phyloP scores from a whole-genome alignment of 2,113 vertebrate genomes.

The Nettapus auritus region DNA sequence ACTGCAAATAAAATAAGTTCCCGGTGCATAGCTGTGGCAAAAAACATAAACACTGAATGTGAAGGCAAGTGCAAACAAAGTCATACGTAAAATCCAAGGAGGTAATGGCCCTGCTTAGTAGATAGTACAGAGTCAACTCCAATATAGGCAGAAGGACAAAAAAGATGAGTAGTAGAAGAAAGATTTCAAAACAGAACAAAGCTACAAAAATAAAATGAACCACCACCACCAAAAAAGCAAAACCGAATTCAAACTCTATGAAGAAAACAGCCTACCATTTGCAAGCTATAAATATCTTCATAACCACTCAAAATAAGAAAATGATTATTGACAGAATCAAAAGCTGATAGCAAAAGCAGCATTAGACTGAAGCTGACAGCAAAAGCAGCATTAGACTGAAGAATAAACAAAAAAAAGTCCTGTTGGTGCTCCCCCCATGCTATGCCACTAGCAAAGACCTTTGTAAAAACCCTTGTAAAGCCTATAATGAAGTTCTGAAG shows the following conservation, averaged over 20 bases:
- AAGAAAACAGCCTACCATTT: not conserved
- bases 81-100: not conserved
- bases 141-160: not conserved
- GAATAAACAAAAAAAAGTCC: not conserved
- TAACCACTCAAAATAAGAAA: not conserved
- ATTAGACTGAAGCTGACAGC: not conserved
- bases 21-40: not conserved
- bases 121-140: not conserved
- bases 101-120: not conserved
- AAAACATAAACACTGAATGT: not conserved
- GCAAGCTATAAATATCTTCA: not conserved
- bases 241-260: not conserved
- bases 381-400: not conserved
- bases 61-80: not conserved
- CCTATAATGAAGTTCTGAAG: not conserved
- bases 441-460: not conserved
- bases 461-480: not conserved
- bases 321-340: not conserved
- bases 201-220: not conserved
- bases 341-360: not conserved
- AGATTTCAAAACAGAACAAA: not conserved
- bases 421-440: fast-evolving
- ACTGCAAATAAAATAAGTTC: not conserved
- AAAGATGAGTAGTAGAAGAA: not conserved
- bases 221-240: not conserved